Conservation (phyloP, 1,140 invertebrate species). For the Hycleus cichorii region DNA sequence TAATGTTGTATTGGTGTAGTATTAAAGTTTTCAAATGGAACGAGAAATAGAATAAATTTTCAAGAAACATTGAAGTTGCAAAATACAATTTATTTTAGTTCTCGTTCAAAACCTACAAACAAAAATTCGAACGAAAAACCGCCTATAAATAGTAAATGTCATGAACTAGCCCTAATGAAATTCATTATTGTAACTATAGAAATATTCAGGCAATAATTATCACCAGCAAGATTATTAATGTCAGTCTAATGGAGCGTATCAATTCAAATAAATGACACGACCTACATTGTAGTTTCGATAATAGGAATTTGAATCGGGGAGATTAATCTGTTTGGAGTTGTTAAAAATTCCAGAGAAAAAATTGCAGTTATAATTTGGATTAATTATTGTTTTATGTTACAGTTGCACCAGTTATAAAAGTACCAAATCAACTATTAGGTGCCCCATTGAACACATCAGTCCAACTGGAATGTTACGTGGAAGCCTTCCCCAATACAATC, state of each 20-base stretch:
- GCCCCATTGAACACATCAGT: conserved; percentile 73
- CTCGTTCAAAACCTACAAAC: too few species aligned
- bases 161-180: neutral
- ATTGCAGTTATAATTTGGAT: too few species aligned
- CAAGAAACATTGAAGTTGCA: neutral
- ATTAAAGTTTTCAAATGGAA: too few species aligned
- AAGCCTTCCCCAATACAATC: conserved; percentile 74
- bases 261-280: neutral
- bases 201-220: neutral
- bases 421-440: conserved; percentile 73
- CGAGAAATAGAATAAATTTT: neutral
- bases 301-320: too few species aligned
- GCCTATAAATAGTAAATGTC: neutral
- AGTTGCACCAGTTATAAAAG: conserved; percentile 77
- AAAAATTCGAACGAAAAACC: neutral
- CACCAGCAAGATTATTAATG: neutral
- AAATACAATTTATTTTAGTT: conserved; percentile 2
- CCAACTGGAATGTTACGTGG: conserved; percentile 71
- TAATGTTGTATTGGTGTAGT: too few species aligned
- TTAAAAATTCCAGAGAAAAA: too few species aligned
- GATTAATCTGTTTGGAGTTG: too few species aligned
- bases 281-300: neutral
- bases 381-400: conserved; percentile 22
- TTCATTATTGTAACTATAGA: neutral
- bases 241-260: neutral